Evolutionary conservation across 2,113 vertebrate genomes (phyloP), one percentile per base, ranked within the genome.

Genomic region (Oxyruncus cristatus): DNA sequence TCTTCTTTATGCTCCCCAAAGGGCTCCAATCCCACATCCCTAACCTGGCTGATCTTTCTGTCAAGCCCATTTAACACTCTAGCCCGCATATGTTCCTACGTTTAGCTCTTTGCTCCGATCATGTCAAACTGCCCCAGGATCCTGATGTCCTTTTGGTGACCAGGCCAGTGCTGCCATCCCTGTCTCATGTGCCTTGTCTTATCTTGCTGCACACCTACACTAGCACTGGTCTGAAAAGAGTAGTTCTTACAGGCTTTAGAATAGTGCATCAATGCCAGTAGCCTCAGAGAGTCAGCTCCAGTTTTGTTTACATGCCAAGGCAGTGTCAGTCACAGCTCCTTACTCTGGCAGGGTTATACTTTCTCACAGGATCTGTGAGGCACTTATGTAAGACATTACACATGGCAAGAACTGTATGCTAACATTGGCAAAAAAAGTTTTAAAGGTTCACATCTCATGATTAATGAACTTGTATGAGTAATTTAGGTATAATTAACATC

Each of bases 11-110:
- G 5, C 61, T 83, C 26, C 52, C 12, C 33, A 71, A 39, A 80
- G 13, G 37, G 90, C 39, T 79, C 24, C 22, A 68, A 0, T 49
- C 20, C 35, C 0, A 1, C 5, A 2, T n/a, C 14, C 17, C 49
- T 89, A n/a, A 67, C 19, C 21, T 52, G 24, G 8, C 7, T 26
- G 35, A 46, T 47, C 23, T 68, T 85, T 65, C 61, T 85, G 19
- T 68, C 39, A 85, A 89, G 10, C 21, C 5, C 0, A 3, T 63
- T 78, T 59, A 82, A 89, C 6, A 24, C 17, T 85, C 52, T 72
- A 63, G 32, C 22, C 4, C 27, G 7, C 19, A 39, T 4, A 14
- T 7, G 52, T 27, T 65, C 41, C 27, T 71, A 71, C 20, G 11
- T 68, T 88, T 83, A 76, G 2, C 37, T 68, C 24, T 67, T 7